A percentile compares a stretch with the other conserved stretches of the same genome.
Evolutionary conservation across 2,797 vertebrate species (phyloP).

Genomic region (Enteromius mattozi): DNA sequence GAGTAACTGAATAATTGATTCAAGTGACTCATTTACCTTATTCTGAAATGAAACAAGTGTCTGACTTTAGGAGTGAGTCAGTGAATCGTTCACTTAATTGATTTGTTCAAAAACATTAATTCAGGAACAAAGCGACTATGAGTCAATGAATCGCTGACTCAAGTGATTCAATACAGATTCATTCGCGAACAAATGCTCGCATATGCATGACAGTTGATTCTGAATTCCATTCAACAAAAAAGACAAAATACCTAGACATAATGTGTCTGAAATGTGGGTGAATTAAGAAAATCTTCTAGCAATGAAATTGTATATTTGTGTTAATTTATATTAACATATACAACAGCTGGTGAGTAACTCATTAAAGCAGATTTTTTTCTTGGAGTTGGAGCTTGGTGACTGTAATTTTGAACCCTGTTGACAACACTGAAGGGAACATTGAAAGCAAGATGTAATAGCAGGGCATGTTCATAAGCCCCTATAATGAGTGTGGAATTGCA

Average conservation of each 20-base stretch:
- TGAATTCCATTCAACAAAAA: background rate
- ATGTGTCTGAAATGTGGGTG: background rate
- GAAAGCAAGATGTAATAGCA: conserved; percentile 40
- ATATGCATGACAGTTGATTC: background rate
- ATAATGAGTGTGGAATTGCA: conserved; percentile 35
- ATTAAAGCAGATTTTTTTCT: background rate
- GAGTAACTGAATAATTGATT: background rate
- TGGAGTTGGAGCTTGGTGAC: background rate
- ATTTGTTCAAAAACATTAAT: background rate
- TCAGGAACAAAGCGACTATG: background rate
- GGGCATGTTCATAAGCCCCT: background rate
- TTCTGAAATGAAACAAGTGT: background rate
- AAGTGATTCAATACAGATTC: background rate
- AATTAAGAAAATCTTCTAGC: background rate
- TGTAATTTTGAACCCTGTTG: conserved; percentile 18
- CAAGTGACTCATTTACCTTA: background rate
- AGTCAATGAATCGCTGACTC: background rate
- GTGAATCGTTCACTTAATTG: background rate
- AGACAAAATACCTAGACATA: background rate
- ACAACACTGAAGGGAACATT: background rate
- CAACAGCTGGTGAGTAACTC: background rate
- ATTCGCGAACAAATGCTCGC: background rate
- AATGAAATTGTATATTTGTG: background rate
- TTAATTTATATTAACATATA: background rate
- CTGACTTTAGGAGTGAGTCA: background rate